phyloP scores from a whole-genome alignment of 2,797 vertebrate genomes.

The Tenualosa ilisha region DNA sequence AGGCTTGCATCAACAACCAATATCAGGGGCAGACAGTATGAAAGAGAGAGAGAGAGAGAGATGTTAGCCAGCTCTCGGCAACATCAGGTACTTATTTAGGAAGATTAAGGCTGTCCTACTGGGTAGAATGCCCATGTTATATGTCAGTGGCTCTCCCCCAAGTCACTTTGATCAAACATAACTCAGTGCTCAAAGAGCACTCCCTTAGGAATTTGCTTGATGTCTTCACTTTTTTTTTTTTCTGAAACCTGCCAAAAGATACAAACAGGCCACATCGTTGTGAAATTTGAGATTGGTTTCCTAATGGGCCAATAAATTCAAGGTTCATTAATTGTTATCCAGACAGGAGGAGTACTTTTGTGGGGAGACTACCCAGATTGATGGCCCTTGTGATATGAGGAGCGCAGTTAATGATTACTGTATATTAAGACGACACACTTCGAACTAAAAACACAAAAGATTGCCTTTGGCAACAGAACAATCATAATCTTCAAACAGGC shows the following conservation, averaged over 20 bases:
- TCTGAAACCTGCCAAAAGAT: neutral
- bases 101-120: slow-evolving; percentile 15
- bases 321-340: neutral
- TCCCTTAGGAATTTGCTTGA: neutral
- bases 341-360: neutral
- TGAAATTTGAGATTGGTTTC: neutral
- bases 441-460: neutral
- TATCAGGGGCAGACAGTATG: neutral
- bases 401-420: neutral
- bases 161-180: neutral
- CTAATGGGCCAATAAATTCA: neutral
- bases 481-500: neutral
- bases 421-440: neutral
- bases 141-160: neutral
- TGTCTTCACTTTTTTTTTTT: neutral
- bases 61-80: slow-evolving; percentile 52
- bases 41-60: neutral
- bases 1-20: slow-evolving; percentile 8
- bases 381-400: neutral
- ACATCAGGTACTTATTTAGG: slow-evolving; percentile 33
- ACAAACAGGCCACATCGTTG: neutral
- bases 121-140: slow-evolving; percentile 14
- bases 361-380: neutral
- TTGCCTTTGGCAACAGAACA: neutral
- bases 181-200: neutral